These are phyloP conservation scores for Cladorhizidae sp. DNA, from an alignment of 37 sponge, comb jelly and placozoan species.

Conservation along the genomic window DNA sequence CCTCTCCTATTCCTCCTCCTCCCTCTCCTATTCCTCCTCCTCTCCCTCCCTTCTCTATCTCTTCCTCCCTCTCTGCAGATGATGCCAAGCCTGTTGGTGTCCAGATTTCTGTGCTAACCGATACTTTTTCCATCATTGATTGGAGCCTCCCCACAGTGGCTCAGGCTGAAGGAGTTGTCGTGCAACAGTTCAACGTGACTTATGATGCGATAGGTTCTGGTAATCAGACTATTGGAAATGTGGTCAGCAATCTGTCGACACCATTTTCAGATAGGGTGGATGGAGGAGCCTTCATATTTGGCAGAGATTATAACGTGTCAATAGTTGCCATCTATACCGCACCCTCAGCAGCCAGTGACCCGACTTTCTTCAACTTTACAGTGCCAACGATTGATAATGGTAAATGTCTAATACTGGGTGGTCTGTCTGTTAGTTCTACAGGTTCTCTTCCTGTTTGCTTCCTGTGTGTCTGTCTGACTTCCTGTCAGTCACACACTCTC, in stretches of 20 bases:
- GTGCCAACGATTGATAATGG: not conserved
- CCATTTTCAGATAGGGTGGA: not conserved
- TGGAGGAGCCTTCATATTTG: not conserved
- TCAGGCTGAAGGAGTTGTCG: not conserved
- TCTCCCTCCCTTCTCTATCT: not conserved
- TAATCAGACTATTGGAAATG: not conserved
- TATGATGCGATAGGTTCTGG: too few relatives aligned
- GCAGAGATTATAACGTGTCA: not conserved
- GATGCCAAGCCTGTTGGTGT: not conserved
- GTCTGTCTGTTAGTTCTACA: conserved; percentile 22
- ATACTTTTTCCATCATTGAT: not conserved
- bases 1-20: not conserved
- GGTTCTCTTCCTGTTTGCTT: too few relatives aligned
- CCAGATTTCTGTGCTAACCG: not conserved
- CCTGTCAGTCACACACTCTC: conserved; percentile 22
- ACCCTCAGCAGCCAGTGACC: not conserved
- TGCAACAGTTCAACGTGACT: not conserved
- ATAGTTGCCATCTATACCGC: not conserved
- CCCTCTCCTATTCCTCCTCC: not conserved
- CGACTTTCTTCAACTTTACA: not conserved
- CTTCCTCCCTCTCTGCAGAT: not conserved
- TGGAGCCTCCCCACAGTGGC: conserved; percentile 1
- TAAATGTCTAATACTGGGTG: not conserved
- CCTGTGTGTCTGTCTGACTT: conserved; percentile 22
- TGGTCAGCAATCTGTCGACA: not conserved